These are phyloP conservation scores for Seriola dumerili DNA, from an alignment of 2,113 vertebrate species.

Conservation along the genomic window DNA sequence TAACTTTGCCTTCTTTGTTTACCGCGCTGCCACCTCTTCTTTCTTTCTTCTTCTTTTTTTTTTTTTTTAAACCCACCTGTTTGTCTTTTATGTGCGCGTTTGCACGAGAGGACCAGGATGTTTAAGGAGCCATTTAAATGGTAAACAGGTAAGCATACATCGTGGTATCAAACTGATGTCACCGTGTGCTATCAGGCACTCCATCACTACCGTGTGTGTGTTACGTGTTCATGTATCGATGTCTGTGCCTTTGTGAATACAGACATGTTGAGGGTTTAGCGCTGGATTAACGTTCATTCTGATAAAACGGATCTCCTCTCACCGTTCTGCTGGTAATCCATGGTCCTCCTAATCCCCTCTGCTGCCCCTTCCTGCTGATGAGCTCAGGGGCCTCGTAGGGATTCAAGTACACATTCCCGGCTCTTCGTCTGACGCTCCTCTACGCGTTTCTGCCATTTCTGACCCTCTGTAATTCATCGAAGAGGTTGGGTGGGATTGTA, in stretches of 20 bases:
- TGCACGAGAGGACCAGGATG: too few species aligned
- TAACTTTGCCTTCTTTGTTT: not conserved
- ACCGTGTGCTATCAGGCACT: not conserved
- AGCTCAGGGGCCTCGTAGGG: conserved; percentile 23
- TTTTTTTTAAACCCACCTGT: not conserved
- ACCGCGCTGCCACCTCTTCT: not conserved
- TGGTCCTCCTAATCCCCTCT: conserved; percentile 36
- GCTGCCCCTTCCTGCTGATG: not conserved
- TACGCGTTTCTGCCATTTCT: not conserved
- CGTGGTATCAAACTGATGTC: not conserved
- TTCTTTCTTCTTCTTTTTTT: too few species aligned
- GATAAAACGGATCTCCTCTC: conserved; percentile 58
- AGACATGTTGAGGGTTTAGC: conserved; percentile 33
- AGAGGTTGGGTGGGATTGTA: not conserved
- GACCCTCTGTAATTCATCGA: not conserved
- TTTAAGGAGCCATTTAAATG: too few species aligned
- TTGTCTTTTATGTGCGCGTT: not conserved
- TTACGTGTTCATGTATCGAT: not conserved
- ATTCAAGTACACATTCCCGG: conserved; percentile 25
- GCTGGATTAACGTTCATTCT: conserved; percentile 53
- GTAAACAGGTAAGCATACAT: not conserved
- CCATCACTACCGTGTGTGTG: not conserved
- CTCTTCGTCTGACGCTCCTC: conserved; percentile 5
- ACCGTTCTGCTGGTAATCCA: conserved; percentile 50
- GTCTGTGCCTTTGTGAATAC: conserved; percentile 3